These are phyloP conservation scores for Sphinx pinastri DNA, from an alignment of 2,888 invertebrate genomes.

Conservation along the genomic window DNA sequence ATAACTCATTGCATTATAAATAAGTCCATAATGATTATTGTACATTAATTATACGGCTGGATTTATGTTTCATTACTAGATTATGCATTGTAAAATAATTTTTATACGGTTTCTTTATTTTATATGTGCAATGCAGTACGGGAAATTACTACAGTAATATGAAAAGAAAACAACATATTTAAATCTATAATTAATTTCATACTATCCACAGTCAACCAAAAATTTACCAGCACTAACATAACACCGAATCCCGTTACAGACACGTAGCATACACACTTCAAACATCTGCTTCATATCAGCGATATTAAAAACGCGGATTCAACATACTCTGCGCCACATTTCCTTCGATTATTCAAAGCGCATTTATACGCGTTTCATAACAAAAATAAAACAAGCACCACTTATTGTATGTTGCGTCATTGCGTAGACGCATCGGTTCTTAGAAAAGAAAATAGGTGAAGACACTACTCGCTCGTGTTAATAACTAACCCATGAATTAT, in stretches of 20 bases:
- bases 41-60: too few species aligned
- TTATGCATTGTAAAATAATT: too few species aligned
- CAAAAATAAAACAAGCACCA: constrained; percentile 20
- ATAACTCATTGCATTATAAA: too few species aligned
- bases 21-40: too few species aligned
- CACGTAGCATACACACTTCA: neutral
- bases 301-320: constrained; percentile 27
- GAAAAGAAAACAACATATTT: too few species aligned
- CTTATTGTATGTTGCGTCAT: constrained; percentile 31
- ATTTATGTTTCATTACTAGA: too few species aligned
- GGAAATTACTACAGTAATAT: too few species aligned
- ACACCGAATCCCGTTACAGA: neutral
- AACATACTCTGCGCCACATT: neutral
- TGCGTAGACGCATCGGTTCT: constrained; percentile 47
- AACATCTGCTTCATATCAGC: constrained; percentile 28
- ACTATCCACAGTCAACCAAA: neutral
- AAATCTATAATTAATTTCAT: too few species aligned
- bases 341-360: neutral
- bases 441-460: constrained; percentile 68
- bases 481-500: constrained; percentile 69
- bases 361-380: neutral
- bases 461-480: constrained; percentile 51
- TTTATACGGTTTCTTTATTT: too few species aligned
- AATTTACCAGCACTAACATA: neutral
- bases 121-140: too few species aligned